phyloP scores from a whole-genome alignment of 1,140 invertebrate species.

The Telenomus remus region DNA sequence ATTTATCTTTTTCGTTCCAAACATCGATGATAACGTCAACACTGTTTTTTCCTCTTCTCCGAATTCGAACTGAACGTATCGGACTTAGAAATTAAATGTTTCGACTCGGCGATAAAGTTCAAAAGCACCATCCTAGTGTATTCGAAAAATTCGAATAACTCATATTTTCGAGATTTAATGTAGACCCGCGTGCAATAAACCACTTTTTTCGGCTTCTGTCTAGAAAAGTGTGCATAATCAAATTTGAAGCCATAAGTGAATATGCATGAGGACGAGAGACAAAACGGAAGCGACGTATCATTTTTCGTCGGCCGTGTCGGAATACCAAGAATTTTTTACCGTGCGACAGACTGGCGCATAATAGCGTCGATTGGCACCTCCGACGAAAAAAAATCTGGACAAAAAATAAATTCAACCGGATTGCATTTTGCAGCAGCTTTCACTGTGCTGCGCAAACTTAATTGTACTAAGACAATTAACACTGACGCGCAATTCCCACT shows the following conservation, averaged over 20 bases:
- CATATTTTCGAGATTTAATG: no score
- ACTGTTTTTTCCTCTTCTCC: slow-evolving; percentile 26
- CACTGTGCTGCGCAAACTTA: slow-evolving; percentile 38
- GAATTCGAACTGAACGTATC: slow-evolving; percentile 33
- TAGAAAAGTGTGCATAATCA: no score
- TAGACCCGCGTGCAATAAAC: no score
- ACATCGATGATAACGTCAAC: slow-evolving; percentile 34
- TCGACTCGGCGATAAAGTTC: slow-evolving; percentile 22
- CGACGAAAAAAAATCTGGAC: slow-evolving; percentile 47
- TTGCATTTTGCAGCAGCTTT: slow-evolving; percentile 27
- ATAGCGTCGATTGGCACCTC: slow-evolving; percentile 50
- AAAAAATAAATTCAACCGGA: slow-evolving; percentile 34
- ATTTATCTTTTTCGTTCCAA: slow-evolving; percentile 46
- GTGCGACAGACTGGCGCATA: slow-evolving; percentile 24
- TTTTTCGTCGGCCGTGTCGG: slow-evolving; percentile 5
- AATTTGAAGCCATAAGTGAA: no score
- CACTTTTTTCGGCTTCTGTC: no score
- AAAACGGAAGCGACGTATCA: no score
- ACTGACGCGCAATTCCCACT: slow-evolving; percentile 48
- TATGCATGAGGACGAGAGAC: no score
- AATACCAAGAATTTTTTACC: slow-evolving; percentile 54
- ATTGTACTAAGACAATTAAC: slow-evolving; percentile 65
- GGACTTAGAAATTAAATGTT: slow-evolving; percentile 38
- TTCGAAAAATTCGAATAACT: no score
- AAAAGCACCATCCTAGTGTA: no score